Percentiles rank a stretch among this genome's conserved stretches.
These are phyloP conservation scores for Sinohyriopsis cumingii DNA, from an alignment of 2,888 invertebrate species.

Conservation along the genomic window DNA sequence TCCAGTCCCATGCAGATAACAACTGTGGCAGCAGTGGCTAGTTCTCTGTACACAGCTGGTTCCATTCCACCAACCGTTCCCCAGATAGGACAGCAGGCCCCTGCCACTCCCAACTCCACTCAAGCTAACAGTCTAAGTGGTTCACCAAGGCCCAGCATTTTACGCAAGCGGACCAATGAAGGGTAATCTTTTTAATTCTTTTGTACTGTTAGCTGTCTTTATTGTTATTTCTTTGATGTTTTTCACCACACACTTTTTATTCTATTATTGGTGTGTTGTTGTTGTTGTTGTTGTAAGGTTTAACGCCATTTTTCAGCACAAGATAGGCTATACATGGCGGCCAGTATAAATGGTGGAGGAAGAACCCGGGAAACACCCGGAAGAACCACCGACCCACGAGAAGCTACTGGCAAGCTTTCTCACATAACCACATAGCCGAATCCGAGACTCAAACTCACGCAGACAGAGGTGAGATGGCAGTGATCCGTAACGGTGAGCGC, in stretches of 20 bases:
- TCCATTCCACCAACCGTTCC: constrained; percentile 34
- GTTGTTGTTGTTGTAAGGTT: too few relatives aligned
- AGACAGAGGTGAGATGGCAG: too few relatives aligned
- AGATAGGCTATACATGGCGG: too few relatives aligned
- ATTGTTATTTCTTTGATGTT: background rate
- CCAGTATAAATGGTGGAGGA: too few relatives aligned
- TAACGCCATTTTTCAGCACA: too few relatives aligned
- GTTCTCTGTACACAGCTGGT: constrained; percentile 43
- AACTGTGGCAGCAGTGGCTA: constrained; percentile 38
- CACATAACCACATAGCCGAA: too few relatives aligned
- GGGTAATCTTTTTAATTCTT: constrained; percentile 74
- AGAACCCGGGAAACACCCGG: too few relatives aligned
- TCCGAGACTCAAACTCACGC: too few relatives aligned
- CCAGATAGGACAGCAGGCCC: constrained; percentile 31
- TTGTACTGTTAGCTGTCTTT: background rate
- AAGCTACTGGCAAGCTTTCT: too few relatives aligned
- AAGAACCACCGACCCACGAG: too few relatives aligned
- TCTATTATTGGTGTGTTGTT: too few relatives aligned
- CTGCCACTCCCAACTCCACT: constrained; percentile 32
- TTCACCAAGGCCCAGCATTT: constrained; percentile 86
- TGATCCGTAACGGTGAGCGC: too few relatives aligned
- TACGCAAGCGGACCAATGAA: constrained; percentile 90
- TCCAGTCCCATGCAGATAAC: background rate
- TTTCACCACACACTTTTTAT: background rate
- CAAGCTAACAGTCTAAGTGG: constrained; percentile 72